A percentile compares a stretch with the other conserved stretches of the same genome.
These are phyloP conservation scores for Drosophila tsacasi DNA, from an alignment of 1,140 invertebrate species.

Conservation along the genomic window DNA sequence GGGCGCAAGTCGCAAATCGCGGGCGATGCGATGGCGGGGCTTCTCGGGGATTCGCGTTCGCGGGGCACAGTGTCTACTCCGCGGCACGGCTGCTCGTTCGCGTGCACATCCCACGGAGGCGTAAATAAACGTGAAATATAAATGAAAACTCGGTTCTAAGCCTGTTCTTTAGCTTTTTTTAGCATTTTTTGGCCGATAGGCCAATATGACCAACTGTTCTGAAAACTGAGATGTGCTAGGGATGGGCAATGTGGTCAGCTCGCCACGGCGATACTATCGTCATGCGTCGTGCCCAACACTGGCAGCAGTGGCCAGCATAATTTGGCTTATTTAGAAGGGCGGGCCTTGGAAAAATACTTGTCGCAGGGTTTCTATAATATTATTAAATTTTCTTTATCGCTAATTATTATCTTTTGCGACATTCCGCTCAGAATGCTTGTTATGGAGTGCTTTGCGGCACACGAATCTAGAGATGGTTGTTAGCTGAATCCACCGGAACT, in stretches of 20 bases:
- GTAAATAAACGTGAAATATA: constrained; percentile 17
- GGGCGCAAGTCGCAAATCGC: constrained; percentile 46
- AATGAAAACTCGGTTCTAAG: constrained; percentile 15
- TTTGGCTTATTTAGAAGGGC: background rate
- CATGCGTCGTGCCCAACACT: background rate
- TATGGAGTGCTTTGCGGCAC: background rate
- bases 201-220: constrained; percentile 22
- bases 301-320: background rate
- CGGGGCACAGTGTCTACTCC: constrained; percentile 67
- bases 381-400: background rate
- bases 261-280: constrained; percentile 40
- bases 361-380: too few species aligned
- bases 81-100: constrained; percentile 48
- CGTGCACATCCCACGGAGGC: constrained; percentile 67
- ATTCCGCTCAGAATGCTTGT: background rate
- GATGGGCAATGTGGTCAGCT: constrained; percentile 22
- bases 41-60: constrained; percentile 15
- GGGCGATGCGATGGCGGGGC: constrained; percentile 27
- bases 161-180: constrained; percentile 18
- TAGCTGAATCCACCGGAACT: background rate
- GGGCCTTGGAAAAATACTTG: too few species aligned
- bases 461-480: constrained; percentile 12
- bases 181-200: constrained; percentile 18
- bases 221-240: constrained; percentile 37
- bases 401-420: background rate